Evolutionary conservation across 2,888 invertebrate genomes (phyloP).

Genomic region (Oscheius sp.): DNA sequence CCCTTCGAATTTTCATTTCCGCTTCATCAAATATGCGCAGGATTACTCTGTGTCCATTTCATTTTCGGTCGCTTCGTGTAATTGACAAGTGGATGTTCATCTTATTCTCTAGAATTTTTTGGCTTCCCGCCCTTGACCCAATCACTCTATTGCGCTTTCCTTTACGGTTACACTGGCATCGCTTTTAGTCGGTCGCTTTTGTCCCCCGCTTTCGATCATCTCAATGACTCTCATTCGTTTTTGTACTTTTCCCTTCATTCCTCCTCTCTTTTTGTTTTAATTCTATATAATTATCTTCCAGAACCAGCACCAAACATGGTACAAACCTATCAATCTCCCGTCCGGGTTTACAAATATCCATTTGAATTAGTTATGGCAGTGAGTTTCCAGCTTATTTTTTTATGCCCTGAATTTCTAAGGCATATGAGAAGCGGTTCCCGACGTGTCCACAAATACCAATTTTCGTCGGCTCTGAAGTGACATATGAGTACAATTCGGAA

Average conservation of each 20-base stretch:
- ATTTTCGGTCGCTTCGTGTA: no score
- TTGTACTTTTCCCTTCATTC: neutral
- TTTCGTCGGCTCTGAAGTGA: conserved; percentile 82
- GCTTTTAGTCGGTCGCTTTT: no score
- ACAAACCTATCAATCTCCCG: conserved; percentile 92
- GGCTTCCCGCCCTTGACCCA: no score
- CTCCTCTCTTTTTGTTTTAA: neutral
- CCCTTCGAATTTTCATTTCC: no score
- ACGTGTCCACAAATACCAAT: conserved; percentile 92
- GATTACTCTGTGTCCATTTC: no score
- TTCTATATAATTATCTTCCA: neutral
- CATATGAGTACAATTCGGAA: conserved; percentile 80
- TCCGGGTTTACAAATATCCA: conserved; percentile 91
- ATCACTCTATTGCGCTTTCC: no score
- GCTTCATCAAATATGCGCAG: no score
- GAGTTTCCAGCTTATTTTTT: conserved; percentile 66
- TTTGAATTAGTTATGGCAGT: conserved; percentile 96
- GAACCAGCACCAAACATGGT: conserved; percentile 79
- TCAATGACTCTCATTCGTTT: neutral
- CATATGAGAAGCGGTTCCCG: conserved; percentile 91
- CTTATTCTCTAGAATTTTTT: no score
- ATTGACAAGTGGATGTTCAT: no score
- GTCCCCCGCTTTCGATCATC: no score
- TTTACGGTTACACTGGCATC: no score
- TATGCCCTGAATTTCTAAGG: conserved; percentile 75